Conservation (phyloP, 2,797 vertebrate genomes). For the Scleropages formosus region DNA sequence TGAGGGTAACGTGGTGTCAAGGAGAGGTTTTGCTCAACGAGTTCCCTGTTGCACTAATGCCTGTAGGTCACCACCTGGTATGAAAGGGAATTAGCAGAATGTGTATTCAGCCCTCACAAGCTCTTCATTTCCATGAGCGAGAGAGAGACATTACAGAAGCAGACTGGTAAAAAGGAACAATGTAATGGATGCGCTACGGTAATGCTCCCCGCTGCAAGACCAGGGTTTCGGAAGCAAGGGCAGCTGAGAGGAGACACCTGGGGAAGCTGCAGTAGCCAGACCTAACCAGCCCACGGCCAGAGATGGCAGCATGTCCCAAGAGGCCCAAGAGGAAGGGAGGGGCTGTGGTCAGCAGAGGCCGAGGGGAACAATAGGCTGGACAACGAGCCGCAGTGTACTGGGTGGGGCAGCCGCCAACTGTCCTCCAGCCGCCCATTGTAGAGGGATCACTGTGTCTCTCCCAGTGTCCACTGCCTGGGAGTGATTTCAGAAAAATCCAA, state of each 20-base stretch:
- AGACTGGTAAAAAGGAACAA: not conserved
- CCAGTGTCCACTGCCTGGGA: conserved; percentile 50
- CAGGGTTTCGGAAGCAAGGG: not conserved
- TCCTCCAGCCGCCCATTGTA: conserved; percentile 51
- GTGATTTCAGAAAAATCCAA: conserved; percentile 7
- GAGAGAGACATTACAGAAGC: not conserved
- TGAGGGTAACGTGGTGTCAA: conserved; percentile 4
- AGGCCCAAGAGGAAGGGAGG: conserved; percentile 67
- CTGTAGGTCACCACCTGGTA: conserved; percentile 18
- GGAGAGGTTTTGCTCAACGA: not conserved
- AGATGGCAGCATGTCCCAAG: conserved; percentile 65
- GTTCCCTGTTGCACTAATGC: not conserved
- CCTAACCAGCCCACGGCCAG: conserved; percentile 49
- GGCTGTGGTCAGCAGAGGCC: conserved; percentile 70
- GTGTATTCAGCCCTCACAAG: not conserved
- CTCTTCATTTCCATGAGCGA: not conserved
- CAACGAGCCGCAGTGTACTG: conserved; percentile 55
- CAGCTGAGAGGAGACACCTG: conserved; percentile 42
- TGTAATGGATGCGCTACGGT: not conserved
- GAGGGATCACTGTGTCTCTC: conserved; percentile 51
- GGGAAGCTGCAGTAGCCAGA: conserved; percentile 50
- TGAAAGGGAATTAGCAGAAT: not conserved
- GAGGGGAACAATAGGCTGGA: conserved; percentile 73
- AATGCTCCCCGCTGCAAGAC: not conserved
- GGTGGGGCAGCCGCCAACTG: conserved; percentile 64